phyloP scores from a whole-genome alignment of 2,888 invertebrate species.

The Dinocampus coccinellae region DNA sequence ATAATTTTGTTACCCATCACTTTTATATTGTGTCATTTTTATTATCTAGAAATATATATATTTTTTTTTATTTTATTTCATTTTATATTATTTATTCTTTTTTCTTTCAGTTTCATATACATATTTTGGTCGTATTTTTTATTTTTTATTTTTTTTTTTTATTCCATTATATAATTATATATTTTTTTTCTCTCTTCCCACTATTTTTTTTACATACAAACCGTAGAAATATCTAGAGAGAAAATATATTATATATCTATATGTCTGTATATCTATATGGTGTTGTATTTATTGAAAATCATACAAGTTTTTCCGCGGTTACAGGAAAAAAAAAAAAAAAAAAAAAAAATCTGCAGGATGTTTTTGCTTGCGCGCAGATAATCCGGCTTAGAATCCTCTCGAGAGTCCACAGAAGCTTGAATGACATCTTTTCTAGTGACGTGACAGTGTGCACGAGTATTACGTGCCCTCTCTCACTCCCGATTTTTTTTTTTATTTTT shows the following conservation, averaged over 20 bases:
- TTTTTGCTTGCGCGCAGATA: constrained; percentile 55
- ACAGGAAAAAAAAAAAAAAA: too few species aligned
- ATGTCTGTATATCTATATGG: background rate
- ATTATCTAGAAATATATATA: background rate
- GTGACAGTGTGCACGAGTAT: constrained; percentile 32
- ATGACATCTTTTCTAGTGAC: constrained; percentile 51
- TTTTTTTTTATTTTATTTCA: background rate
- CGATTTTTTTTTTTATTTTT: constrained; percentile 20
- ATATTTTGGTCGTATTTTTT: too few species aligned
- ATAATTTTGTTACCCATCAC: background rate
- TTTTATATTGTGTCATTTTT: constrained; percentile 1
- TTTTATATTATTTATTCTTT: background rate
- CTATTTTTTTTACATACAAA: too few species aligned
- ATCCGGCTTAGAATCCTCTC: constrained; percentile 65
- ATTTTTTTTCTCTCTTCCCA: too few species aligned
- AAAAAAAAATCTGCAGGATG: constrained; percentile 36
- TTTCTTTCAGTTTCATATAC: too few species aligned
- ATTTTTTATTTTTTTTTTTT: too few species aligned
- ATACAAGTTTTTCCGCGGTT: constrained; percentile 17
- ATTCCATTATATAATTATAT: background rate
- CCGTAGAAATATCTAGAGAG: background rate
- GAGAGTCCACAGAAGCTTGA: constrained; percentile 51
- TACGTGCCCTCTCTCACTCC: constrained; percentile 42
- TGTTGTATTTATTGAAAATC: constrained; percentile 14
- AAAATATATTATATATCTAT: background rate